These are phyloP conservation scores for Latheticus oryzae DNA, from an alignment of 2,888 invertebrate genomes.

Conservation along the genomic window DNA sequence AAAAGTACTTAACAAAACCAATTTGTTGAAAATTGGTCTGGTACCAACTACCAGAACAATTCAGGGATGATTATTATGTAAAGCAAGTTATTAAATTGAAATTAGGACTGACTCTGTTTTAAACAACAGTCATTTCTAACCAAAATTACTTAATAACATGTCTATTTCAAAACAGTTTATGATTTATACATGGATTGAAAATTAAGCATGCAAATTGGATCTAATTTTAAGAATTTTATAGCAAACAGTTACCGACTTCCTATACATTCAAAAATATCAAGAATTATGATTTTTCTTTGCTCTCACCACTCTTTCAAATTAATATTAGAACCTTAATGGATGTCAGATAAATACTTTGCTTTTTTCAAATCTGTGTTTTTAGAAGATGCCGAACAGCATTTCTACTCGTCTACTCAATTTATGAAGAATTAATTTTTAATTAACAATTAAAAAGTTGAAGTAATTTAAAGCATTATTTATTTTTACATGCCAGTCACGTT, in stretches of 20 bases:
- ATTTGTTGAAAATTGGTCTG: conserved; percentile 22
- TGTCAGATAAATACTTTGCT: no score
- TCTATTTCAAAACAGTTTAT: conserved; percentile 37
- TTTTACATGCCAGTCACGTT: conserved; percentile 40
- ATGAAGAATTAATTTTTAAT: conserved; percentile 34
- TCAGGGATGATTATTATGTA: conserved; percentile 25
- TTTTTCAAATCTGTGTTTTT: no score
- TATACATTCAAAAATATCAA: no score
- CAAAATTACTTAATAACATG: conserved; percentile 38
- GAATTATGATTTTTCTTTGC: no score
- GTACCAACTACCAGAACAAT: conserved; percentile 21
- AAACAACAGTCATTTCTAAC: conserved; percentile 34
- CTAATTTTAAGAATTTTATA: conserved; percentile 8
- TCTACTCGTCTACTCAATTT: no score
- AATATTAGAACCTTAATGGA: no score
- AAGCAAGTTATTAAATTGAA: conserved; percentile 36
- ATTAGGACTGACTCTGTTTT: conserved; percentile 32
- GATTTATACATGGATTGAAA: conserved; percentile 42
- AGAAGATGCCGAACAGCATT: no score
- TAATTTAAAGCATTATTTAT: conserved; percentile 32
- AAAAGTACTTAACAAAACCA: conserved; percentile 10
- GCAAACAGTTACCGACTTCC: no score
- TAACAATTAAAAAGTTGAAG: conserved; percentile 27
- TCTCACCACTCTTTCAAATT: no score
- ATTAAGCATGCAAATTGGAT: conserved; percentile 41